Evolutionary conservation across 1,140 invertebrate genomes (phyloP).

Genomic region (Pseudoatta argentina): DNA sequence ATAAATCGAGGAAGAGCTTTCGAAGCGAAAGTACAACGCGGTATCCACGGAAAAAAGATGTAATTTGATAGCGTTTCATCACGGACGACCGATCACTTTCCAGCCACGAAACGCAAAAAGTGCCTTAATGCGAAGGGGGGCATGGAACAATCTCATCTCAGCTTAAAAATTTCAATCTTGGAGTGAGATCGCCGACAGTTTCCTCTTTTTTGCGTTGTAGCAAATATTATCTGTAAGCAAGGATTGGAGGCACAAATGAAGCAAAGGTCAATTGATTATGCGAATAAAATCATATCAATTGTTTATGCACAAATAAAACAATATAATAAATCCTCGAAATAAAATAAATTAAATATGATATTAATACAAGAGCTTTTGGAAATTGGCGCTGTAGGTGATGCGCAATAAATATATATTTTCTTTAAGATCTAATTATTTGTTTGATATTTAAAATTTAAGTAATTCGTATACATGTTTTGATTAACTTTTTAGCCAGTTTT

Average conservation of each 20-base stretch:
- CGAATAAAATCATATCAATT: neutral
- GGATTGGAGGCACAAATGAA: neutral
- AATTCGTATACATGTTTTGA: too few relatives aligned
- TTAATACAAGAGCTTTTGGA: too few relatives aligned
- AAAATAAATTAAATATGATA: too few relatives aligned
- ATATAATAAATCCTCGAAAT: too few relatives aligned
- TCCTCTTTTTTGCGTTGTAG: neutral
- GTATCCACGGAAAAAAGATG: slow-evolving; percentile 38
- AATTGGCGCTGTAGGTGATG: too few relatives aligned
- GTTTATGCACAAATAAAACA: neutral
- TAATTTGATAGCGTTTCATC: slow-evolving; percentile 53
- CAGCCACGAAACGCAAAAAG: slow-evolving; percentile 26
- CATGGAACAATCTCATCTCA: slow-evolving; percentile 4
- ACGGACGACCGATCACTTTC: slow-evolving; percentile 52
- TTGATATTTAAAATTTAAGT: too few relatives aligned
- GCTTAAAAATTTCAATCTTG: slow-evolving; percentile 18
- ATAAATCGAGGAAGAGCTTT: slow-evolving; percentile 48
- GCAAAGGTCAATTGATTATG: neutral
- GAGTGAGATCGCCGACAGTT: neutral
- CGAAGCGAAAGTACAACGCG: slow-evolving; percentile 45
- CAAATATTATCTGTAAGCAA: neutral
- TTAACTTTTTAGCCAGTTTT: too few relatives aligned
- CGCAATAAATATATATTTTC: too few relatives aligned
- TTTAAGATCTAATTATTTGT: too few relatives aligned
- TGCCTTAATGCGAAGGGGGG: neutral